Evolutionary conservation across 2,113 vertebrate species (phyloP).

Genomic region (Tichodroma muraria): DNA sequence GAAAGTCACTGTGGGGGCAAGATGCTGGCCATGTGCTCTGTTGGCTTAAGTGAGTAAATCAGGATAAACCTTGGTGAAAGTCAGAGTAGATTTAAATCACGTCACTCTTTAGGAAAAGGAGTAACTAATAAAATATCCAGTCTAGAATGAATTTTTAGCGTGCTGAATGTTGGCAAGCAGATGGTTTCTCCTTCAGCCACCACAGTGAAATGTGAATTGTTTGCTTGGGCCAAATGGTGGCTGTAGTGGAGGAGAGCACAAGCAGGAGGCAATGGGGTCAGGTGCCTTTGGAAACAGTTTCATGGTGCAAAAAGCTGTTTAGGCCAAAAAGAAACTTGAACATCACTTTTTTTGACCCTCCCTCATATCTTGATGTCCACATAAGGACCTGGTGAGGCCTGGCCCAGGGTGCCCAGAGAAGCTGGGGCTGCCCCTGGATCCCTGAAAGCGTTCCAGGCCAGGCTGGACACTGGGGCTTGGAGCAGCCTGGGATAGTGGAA

Average conservation of each 20-base stretch:
- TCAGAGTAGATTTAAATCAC: background rate
- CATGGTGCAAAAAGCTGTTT: background rate
- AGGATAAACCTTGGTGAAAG: background rate
- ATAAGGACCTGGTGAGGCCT: background rate
- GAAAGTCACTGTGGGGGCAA: background rate
- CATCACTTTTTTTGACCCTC: background rate
- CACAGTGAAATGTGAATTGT: background rate
- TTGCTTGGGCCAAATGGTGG: accelerated
- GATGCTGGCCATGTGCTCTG: background rate
- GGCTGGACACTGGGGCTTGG: accelerated
- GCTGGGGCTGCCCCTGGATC: background rate
- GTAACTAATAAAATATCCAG: background rate
- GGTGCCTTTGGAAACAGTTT: background rate
- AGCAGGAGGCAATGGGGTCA: background rate
- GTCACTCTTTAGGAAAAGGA: background rate
- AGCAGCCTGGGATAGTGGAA: accelerated
- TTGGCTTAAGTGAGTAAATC: background rate
- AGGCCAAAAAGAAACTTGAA: background rate
- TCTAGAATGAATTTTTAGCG: background rate
- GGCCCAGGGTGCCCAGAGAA: background rate
- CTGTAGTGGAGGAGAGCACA: accelerated
- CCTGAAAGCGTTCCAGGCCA: background rate
- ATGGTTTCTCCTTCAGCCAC: background rate
- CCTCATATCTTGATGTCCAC: background rate
- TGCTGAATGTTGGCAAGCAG: background rate